These are phyloP conservation scores for Thaumatotibia leucotreta DNA, from an alignment of 1,140 invertebrate species.

Conservation along the genomic window DNA sequence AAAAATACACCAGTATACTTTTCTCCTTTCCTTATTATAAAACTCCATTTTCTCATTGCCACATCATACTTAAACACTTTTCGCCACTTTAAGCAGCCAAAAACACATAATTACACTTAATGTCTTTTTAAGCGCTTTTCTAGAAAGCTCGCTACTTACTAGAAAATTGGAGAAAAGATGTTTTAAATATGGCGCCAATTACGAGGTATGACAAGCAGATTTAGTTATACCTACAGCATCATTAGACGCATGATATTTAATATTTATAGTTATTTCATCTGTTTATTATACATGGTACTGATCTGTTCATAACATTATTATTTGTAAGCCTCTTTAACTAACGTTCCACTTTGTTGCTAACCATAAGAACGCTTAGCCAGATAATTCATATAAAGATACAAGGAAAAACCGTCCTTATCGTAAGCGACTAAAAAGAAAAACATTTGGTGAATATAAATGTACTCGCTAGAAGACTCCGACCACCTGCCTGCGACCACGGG, in stretches of 20 bases:
- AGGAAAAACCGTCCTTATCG: too few relatives aligned
- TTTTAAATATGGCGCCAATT: neutral
- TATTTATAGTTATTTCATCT: neutral
- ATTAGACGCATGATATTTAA: neutral
- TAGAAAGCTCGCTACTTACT: constrained; percentile 5
- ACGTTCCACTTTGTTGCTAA: too few relatives aligned
- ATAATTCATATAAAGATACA: too few relatives aligned
- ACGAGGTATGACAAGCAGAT: neutral
- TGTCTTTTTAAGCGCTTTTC: constrained; percentile 7
- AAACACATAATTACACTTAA: neutral
- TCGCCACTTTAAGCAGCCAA: neutral
- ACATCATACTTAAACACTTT: neutral
- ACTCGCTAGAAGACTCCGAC: too few relatives aligned
- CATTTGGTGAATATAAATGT: too few relatives aligned
- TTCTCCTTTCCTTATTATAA: too few relatives aligned
- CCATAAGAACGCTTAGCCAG: too few relatives aligned
- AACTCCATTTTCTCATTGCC: neutral
- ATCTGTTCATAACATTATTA: too few relatives aligned
- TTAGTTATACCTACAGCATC: neutral
- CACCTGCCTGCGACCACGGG: too few relatives aligned
- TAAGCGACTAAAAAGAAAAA: too few relatives aligned
- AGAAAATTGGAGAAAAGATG: neutral
- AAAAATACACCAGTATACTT: too few relatives aligned
- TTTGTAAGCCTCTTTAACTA: too few relatives aligned
- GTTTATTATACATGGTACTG: neutral